Evolutionary conservation across 1,140 invertebrate genomes (phyloP).

Genomic region (Chionoecetes opilio): DNA sequence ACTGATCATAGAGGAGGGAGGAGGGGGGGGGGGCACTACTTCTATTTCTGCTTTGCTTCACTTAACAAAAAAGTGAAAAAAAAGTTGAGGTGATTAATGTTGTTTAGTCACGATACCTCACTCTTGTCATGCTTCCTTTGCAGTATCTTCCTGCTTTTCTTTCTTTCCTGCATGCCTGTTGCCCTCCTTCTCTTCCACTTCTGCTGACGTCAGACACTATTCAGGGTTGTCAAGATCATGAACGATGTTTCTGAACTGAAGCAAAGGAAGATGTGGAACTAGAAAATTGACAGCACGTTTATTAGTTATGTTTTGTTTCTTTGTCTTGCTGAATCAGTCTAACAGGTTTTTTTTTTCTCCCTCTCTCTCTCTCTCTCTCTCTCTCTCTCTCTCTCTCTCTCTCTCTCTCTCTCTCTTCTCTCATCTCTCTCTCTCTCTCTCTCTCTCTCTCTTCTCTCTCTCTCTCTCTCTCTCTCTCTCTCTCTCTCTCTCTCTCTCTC

Average conservation of each 20-base stretch:
- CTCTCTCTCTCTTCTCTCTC: background rate
- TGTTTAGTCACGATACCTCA: background rate
- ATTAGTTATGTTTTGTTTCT: background rate
- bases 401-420: conserved; percentile 4
- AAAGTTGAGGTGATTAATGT: background rate
- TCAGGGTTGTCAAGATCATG: too few species aligned
- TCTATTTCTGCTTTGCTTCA: background rate
- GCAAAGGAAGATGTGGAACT: background rate
- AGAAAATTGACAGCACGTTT: background rate
- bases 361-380: background rate
- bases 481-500: background rate
- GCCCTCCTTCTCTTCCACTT: too few species aligned
- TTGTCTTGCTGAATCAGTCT: background rate
- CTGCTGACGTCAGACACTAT: too few species aligned
- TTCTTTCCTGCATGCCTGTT: too few species aligned
- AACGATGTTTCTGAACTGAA: too few species aligned
- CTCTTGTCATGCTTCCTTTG: background rate
- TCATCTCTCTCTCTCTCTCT: background rate
- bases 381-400: background rate
- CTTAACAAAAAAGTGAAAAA: background rate
- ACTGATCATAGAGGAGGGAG: background rate
- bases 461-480: background rate
- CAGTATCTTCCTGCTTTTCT: background rate
- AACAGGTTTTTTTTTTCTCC: background rate
- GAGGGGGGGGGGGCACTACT: background rate